Base-by-base conservation (phyloP, 2,888 invertebrate species). In the Euplexia lucipara region DNA sequence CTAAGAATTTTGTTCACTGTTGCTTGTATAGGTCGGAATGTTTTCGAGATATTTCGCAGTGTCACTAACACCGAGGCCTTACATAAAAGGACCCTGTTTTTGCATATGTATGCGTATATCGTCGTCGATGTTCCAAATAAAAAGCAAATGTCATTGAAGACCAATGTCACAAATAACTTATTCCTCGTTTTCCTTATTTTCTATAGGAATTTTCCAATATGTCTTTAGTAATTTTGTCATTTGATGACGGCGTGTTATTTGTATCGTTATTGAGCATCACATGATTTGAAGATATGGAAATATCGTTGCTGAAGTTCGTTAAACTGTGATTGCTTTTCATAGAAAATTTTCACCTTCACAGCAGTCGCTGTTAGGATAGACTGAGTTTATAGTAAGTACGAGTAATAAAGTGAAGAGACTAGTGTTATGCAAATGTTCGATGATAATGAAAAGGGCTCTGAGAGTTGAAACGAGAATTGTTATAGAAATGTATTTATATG, bases 11-110 rank as follows among this genome's bases (percentile, higher is more conserved):
- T 67, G 74, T 73, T 77, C 67, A 78, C n/a, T n/a, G n/a, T n/a
- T 81, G 75, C 79, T 68, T 69, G 78, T 83, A 78, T 68, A 62
- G 75, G 59, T 60, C 37, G 84, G 85, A 88, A 89, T 87, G 83
- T 86, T 85, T 81, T 69, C 58, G 72, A 79, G 67, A 82, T 74
- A 84, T 83, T 83, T 79, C 75, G 64, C 79, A 70, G 70, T 78
- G 83, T 82, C 82, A 73, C 79, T 63, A 56, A 67, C 61, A 58
- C 61, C 68, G 63, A 79, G 78, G 81, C 80, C 82, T 77, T 61
- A 70, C 81, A 86, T 85, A 70, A 74, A 72, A 78, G 65, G 49
- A 51, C 62, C 63, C 37, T 67, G 32, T 44, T 64, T 68, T 62
- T 47, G 41, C 63, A 69, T 56, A 56, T 48, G 57, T 54, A 62